Evolutionary conservation across 2,888 invertebrate genomes (phyloP), one percentile per base, ranked within the genome.

Genomic region (Melitaea athalia): DNA sequence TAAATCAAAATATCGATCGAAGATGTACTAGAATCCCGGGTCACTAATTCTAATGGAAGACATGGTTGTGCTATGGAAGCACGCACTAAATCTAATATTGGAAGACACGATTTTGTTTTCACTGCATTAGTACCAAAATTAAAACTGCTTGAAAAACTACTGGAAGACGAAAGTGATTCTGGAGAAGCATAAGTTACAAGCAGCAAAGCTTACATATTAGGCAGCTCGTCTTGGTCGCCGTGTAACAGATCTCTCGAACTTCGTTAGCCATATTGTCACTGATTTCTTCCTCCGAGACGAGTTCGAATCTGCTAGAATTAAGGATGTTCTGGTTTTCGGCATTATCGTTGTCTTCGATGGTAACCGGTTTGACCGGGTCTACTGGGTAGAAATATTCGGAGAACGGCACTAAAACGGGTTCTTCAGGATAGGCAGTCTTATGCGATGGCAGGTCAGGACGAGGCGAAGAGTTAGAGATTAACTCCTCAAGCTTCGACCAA

Each of bases 401-500:
- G 80, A 89, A 90, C 72, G 88, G 86, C 75, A 91, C 79, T 67
- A 91, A 76, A 71, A 89, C 81, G 69, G 91, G 91, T 80, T 91
- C 91, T 76, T 90, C 91, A 73, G 85, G 78, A 77, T 88, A 87
- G 74, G 84, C 89, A 88, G 90, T 89, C 87, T 91, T 91, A 77
- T 88, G 85, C 80, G 88, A 89, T 87, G 90, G 90, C 82, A 92
- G 89, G 85, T 91, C 87, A 82, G 88, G 76, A 79, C 87, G 87
- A 2, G 91, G 86, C 69, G 87, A 82, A 45, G 89, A 79, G 75
- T 93, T 89, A 76, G 93, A 90, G 81, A 94, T 91, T 74, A 94
- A 84, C 72, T 93, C 93, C 77, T 94, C 95, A 74, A 95, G 93
- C 81, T 93, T 93, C 74, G 93, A 92, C 95, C 95, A 95, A 84